These are phyloP conservation scores for Ctenicera cuprea DNA, from an alignment of 2,888 invertebrate species.

Conservation along the genomic window DNA sequence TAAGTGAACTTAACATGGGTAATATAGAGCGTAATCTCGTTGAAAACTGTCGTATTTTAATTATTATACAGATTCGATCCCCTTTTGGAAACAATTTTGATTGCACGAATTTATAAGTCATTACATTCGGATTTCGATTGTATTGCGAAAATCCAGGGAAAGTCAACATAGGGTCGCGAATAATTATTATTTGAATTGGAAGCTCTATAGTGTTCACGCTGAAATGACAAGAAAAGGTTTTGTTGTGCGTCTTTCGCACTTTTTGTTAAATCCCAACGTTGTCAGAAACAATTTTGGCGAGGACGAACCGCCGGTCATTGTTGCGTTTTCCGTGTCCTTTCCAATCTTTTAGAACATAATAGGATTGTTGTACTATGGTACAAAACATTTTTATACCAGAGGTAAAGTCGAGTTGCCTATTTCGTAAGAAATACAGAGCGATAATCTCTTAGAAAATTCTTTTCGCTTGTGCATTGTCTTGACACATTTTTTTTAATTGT, in stretches of 20 bases:
- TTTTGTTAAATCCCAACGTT: constrained; percentile 39
- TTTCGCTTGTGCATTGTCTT: too few species aligned
- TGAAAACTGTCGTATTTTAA: neutral
- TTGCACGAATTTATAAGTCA: neutral
- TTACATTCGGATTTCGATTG: constrained; percentile 2
- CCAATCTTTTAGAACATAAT: constrained; percentile 39
- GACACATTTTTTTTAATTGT: too few species aligned
- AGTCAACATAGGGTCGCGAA: constrained; percentile 26
- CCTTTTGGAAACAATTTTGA: too few species aligned
- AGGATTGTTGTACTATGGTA: constrained; percentile 23
- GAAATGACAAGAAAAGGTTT: constrained; percentile 29
- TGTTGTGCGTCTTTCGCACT: constrained; percentile 32
- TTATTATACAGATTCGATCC: neutral
- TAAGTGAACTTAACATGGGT: constrained; percentile 4
- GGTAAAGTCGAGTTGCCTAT: constrained; percentile 8
- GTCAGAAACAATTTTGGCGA: constrained; percentile 41
- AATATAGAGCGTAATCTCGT: neutral
- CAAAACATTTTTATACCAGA: constrained; percentile 32
- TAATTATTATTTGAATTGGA: constrained; percentile 30
- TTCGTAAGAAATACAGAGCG: neutral
- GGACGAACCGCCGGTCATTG: constrained; percentile 35
- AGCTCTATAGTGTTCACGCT: constrained; percentile 16
- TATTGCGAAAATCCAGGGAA: constrained; percentile 18
- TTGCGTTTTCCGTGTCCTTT: constrained; percentile 32
- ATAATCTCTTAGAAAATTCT: too few species aligned